Evolutionary conservation across 1,140 invertebrate species (phyloP).

Genomic region (Heliconius hewitsoni): DNA sequence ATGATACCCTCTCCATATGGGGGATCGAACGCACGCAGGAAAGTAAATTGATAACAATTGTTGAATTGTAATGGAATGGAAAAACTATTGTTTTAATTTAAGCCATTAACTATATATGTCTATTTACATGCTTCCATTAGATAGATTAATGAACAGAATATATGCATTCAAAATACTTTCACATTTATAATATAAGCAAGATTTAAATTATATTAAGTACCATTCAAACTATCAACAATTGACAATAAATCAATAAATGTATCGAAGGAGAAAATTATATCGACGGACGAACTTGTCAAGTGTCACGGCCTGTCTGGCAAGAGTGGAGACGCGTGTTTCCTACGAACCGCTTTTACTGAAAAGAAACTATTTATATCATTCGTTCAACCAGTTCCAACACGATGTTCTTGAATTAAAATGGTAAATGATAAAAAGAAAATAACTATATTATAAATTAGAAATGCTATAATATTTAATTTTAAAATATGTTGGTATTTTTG

Average conservation of each 20-base stretch:
- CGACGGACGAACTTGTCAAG: conserved; percentile 22
- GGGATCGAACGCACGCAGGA: no score
- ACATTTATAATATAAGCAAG: neutral
- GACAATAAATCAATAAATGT: conserved; percentile 11
- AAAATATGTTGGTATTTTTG: neutral
- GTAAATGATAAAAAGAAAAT: neutral
- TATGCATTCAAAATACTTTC: neutral
- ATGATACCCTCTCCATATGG: no score
- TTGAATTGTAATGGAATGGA: no score
- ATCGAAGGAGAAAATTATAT: conserved; percentile 20
- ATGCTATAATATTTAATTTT: neutral
- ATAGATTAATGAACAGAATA: no score
- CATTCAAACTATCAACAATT: neutral
- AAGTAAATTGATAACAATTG: no score
- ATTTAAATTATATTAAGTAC: neutral
- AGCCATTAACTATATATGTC: no score
- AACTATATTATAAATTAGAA: conserved; percentile 2
- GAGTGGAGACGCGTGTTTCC: conserved; percentile 43
- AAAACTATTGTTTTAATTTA: no score
- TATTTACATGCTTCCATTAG: no score
- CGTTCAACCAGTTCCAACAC: conserved; percentile 16
- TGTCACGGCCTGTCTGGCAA: conserved; percentile 17
- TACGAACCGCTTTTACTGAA: conserved; percentile 44
- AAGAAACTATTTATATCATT: conserved; percentile 36
- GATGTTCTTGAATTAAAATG: conserved; percentile 25